Evolutionary conservation across 2,113 vertebrate genomes (phyloP).

Genomic region (Carlito syrichta): DNA sequence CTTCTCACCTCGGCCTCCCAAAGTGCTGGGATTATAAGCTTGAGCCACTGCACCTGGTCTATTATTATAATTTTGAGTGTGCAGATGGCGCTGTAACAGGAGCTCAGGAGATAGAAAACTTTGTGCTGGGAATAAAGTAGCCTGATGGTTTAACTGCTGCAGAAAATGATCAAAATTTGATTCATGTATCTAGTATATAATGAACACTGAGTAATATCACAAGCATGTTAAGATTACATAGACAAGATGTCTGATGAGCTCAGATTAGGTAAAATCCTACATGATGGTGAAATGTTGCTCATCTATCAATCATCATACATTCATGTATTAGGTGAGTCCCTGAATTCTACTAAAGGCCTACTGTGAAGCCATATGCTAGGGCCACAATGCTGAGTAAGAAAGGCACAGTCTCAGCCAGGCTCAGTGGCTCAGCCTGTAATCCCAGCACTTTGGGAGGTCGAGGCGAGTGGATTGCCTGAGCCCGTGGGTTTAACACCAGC

Average conservation of each 20-base stretch:
- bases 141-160: not conserved
- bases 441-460: too few relatives aligned
- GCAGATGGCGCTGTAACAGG: not conserved
- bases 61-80: not conserved
- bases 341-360: not conserved
- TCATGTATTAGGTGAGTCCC: not conserved
- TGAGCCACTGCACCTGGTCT: too few relatives aligned
- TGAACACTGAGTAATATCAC: not conserved
- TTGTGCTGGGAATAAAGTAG: not conserved
- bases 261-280: not conserved
- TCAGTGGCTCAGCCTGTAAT: too few relatives aligned
- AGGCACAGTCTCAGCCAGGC: not conserved
- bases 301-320: not conserved
- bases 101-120: not conserved
- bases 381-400: not conserved
- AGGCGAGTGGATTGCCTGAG: too few relatives aligned
- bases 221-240: not conserved
- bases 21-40: too few relatives aligned
- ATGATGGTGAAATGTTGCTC: not conserved
- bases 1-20: too few relatives aligned
- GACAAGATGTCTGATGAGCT: not conserved
- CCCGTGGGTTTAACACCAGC: too few relatives aligned
- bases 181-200: not conserved
- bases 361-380: not conserved
- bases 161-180: not conserved